phyloP scores from a whole-genome alignment of 2,888 invertebrate genomes.

The Xanthorhoe designata region DNA sequence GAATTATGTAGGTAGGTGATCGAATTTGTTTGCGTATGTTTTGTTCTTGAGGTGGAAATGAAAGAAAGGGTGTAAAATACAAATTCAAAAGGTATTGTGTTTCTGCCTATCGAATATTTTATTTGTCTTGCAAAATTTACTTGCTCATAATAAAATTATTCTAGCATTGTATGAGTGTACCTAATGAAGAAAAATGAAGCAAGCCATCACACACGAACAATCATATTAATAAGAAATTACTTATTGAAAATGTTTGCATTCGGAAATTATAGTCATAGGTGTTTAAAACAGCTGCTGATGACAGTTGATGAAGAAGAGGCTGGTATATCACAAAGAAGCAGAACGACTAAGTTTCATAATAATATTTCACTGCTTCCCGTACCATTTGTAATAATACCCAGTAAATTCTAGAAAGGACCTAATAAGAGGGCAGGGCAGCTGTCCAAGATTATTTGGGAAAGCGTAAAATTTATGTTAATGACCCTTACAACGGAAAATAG shows the following conservation, averaged over 20 bases:
- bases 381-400: slow-evolving; percentile 64
- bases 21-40: slow-evolving; percentile 32
- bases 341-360: slow-evolving; percentile 2
- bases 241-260: no score
- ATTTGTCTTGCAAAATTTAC: no score
- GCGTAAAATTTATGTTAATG: slow-evolving; percentile 82
- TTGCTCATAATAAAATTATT: no score
- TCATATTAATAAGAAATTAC: no score
- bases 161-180: no score
- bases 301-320: no score
- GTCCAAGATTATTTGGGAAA: slow-evolving; percentile 72
- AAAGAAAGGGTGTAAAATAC: slow-evolving; percentile 11
- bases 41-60: slow-evolving; percentile 17
- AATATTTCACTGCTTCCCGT: slow-evolving; percentile 46
- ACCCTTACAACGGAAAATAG: slow-evolving; percentile 67
- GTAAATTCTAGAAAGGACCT: slow-evolving; percentile 67
- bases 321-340: neutral
- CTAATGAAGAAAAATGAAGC: no score
- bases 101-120: no score
- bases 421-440: slow-evolving; percentile 68
- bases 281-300: no score
- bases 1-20: slow-evolving; percentile 35
- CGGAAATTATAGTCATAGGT: no score
- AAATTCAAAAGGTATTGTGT: neutral
- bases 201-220: no score